Evolutionary conservation across 2,888 invertebrate genomes (phyloP).

Genomic region (Trichacis sp.): DNA sequence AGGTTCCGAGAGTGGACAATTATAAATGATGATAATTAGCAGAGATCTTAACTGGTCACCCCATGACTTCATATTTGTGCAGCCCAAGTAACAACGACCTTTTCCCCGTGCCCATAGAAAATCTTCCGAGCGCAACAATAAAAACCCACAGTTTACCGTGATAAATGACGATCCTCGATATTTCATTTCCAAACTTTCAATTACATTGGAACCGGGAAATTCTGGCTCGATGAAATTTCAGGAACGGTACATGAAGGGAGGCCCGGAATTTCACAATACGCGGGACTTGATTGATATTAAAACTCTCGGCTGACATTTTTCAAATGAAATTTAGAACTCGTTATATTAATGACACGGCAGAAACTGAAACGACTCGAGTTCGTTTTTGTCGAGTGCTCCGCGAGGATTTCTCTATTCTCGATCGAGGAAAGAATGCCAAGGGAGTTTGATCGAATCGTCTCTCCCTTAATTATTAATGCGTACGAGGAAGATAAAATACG

Average conservation of each 20-base stretch:
- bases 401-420: constrained; percentile 11
- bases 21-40: constrained; percentile 66
- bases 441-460: constrained; percentile 53
- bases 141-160: not conserved
- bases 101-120: constrained; percentile 5
- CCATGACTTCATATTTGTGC: constrained; percentile 56
- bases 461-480: constrained; percentile 56
- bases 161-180: constrained; percentile 8
- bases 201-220: not conserved
- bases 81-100: constrained; percentile 25
- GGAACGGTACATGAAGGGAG: not conserved
- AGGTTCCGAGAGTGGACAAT: constrained; percentile 53
- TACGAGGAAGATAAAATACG: constrained; percentile 52
- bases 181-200: not conserved
- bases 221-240: not conserved
- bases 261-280: not conserved
- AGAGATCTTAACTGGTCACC: constrained; percentile 56
- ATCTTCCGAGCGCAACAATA: not conserved
- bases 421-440: constrained; percentile 22
- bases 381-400: not conserved
- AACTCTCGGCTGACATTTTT: not conserved
- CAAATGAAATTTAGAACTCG: not conserved
- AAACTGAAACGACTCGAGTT: not conserved
- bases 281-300: not conserved
- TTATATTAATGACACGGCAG: constrained; percentile 4